Conservation (phyloP, 1,140 invertebrate genomes). For the Panonychus citri region DNA sequence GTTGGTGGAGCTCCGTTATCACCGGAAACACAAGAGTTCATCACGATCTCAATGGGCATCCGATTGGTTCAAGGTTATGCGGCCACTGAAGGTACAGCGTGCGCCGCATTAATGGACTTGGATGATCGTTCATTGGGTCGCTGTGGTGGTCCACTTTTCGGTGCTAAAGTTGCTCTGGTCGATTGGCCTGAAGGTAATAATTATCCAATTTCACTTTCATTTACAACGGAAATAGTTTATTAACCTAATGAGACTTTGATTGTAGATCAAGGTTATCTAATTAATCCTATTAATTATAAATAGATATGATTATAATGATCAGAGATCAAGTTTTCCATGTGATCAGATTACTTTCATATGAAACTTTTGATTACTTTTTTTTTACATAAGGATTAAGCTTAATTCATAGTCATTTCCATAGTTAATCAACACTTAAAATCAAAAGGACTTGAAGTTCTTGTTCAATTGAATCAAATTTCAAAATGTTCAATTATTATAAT, state of each 20-base stretch:
- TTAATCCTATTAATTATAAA: too few relatives aligned
- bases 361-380: too few relatives aligned
- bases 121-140: constrained; percentile 23
- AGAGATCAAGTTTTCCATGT: neutral
- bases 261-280: neutral
- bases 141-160: constrained; percentile 6
- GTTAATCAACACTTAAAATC: too few relatives aligned
- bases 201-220: neutral
- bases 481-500: too few relatives aligned
- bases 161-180: constrained; percentile 20
- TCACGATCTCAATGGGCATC: constrained; percentile 72
- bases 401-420: too few relatives aligned
- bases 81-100: neutral
- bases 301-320: too few relatives aligned
- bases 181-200: constrained; percentile 31
- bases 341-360: too few relatives aligned
- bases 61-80: constrained; percentile 47
- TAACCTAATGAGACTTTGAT: neutral
- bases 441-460: too few relatives aligned
- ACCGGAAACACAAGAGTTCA: constrained; percentile 77
- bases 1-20: constrained; percentile 83
- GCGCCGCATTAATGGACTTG: neutral
- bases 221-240: neutral
- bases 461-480: too few relatives aligned
- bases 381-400: too few relatives aligned